phyloP scores from a whole-genome alignment of 2,113 vertebrate species.

The Dinomys branickii region DNA sequence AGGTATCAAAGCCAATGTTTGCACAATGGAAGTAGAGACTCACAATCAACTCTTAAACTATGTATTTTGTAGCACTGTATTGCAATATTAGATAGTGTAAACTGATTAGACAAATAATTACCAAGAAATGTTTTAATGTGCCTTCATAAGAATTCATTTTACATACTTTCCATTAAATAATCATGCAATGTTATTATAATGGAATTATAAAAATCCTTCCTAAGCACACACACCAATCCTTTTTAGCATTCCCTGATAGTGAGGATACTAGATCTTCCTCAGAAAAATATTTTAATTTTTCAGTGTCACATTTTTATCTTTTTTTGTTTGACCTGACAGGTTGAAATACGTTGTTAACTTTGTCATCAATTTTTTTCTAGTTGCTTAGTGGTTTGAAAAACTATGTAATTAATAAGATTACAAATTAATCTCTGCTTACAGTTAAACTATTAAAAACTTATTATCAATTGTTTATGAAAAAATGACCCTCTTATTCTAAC shows the following conservation, averaged over 20 bases:
- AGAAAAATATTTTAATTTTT: conserved; percentile 7
- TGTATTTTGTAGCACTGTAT: background rate
- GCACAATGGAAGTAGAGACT: background rate
- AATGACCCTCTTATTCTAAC: background rate
- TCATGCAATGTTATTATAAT: background rate
- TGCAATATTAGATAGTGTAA: background rate
- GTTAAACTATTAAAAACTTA: background rate
- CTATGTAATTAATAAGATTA: background rate
- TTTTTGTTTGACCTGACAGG: background rate
- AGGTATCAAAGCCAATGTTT: background rate
- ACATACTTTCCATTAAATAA: background rate
- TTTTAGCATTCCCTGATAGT: background rate
- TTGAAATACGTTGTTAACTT: background rate
- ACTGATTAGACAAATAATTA: background rate
- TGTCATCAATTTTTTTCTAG: background rate
- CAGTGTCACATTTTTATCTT: background rate
- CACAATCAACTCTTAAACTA: background rate
- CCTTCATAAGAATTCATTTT: background rate
- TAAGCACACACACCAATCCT: background rate
- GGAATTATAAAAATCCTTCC: background rate
- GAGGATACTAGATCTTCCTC: background rate
- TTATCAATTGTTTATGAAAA: background rate
- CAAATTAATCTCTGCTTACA: background rate
- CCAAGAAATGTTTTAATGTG: background rate
- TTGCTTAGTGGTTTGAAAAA: background rate